Evolutionary conservation across 2,888 invertebrate genomes (phyloP), one percentile per base, ranked within the genome.

Genomic region (Eupithecia exiguata): DNA sequence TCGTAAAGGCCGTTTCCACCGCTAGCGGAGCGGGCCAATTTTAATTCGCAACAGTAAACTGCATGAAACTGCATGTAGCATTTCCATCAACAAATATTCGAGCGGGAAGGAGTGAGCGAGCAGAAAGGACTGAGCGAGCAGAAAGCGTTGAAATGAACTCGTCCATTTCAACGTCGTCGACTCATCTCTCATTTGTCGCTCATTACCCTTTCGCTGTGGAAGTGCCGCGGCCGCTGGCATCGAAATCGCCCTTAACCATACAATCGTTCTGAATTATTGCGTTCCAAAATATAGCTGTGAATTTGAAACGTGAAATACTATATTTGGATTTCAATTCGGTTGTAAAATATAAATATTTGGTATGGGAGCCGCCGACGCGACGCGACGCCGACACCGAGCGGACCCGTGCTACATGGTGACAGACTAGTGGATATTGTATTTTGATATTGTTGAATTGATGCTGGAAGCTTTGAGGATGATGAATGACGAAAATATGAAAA

Each of bases 201-300:
- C 36, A 36, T 36, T 36, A 36, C 36, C 36, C 36, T 36, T 36
- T 36, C 36, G 36, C 36, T 1, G 49, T 49, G 10, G 18, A 53
- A n/a, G n/a, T n/a, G n/a, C 9, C 53, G 2, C 21, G 53, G 38
- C 70, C 68, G 71, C 68, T n/a, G 65, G 43, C 14, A n/a, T 16
- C 21, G 62, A 36, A 71, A 53, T 16, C 21, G 38, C 10, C 71
- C 69, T 63, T 74, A 25, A 74, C 74, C 69, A 79, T 75, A 84
- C 81, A 82, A 82, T 81, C 78, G 79, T 80, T 74, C 66, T 80
- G 79, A 84, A 80, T 80, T 82, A 83, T 81, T 77, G 77, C 80
- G 69, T 74, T 69, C 74, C 74, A 75, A 79, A 79, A 78, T 78
- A 79, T 76, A 77, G 72, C 78, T 69, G 72, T 72, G 74, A 75